Evolutionary conservation across 2,888 invertebrate genomes (phyloP), one percentile per base, ranked within the genome.

Genomic region (Nephrotoma guestfalica): DNA sequence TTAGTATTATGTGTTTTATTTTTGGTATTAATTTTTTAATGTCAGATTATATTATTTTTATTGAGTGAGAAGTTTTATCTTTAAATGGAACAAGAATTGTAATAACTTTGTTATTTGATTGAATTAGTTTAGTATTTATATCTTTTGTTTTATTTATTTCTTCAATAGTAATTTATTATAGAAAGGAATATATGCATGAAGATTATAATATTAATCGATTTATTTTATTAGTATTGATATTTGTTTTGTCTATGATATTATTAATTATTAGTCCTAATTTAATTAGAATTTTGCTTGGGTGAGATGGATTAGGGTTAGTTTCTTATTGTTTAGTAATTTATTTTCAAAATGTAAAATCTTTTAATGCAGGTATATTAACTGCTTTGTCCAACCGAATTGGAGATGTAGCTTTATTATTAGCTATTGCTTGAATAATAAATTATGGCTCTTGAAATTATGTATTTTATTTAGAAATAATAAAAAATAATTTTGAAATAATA

Each of bases 61-160:
- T 93, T 90, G 93, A 95, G 88, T 93, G 93, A 87, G 92, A 93
- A 89, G 88, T 94, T 88, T 89, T 94, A 89, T 91, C 90, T 87
- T 91, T 93, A 88, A 93, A 92, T 92, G 92, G 92, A 43, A 88
- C 89, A 87, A 91, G 88, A 88, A 89, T 94, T 91, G 89, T 92
- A 83, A 92, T 94, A 89, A 92, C 93, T 87, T 90, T 94, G 90
- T 93, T 94, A 91, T 92, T 94, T 88, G 94, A 95, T 93, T 94
- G 93, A 91, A 93, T 94, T 90, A 93, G 93, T 85, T 91, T 94
- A 90, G 90, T 94, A 89, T 95, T 95, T 93, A 93, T 94, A 89
- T 92, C 92, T 88, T 93, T 94, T 92, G 94, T 95, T 88, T 91
- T 92, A 89, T 92, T 94, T 90, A 95, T 95, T 94, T 93, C 94